Percentiles rank a stretch among this genome's conserved stretches.
These are phyloP conservation scores for Mesocentrotus franciscanus DNA, from an alignment of 53 echinoderm and acorn worm species.

Conservation along the genomic window DNA sequence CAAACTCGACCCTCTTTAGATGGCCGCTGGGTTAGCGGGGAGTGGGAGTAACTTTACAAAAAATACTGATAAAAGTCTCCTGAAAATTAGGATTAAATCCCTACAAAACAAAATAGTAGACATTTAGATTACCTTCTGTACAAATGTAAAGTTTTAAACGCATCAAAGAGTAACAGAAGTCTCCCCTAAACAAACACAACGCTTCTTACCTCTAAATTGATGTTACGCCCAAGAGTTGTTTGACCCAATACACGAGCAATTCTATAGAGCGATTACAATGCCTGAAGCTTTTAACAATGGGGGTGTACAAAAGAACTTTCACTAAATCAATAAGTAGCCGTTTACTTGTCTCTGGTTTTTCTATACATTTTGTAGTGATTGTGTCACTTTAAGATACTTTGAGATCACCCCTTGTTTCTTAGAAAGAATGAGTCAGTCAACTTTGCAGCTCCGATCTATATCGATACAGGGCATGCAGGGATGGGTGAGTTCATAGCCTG, in stretches of 20 bases:
- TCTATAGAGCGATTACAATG: constrained; percentile 46
- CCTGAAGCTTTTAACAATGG: not conserved
- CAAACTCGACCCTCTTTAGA: not conserved
- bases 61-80: not conserved
- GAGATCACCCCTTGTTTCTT: constrained; percentile 1
- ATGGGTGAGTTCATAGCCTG: not conserved
- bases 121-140: not conserved
- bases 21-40: not conserved
- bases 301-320: constrained; percentile 14
- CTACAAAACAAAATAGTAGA: constrained; percentile 43
- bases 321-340: constrained; percentile 48
- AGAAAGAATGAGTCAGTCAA: constrained; percentile 1
- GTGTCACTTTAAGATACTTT: not conserved
- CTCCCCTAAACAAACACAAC: not conserved
- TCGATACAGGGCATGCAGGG: not conserved
- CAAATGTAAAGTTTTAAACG: not conserved
- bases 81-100: constrained; percentile 22
- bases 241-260: constrained; percentile 8
- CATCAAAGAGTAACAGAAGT: not conserved
- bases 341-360: not conserved
- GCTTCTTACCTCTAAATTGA: not conserved
- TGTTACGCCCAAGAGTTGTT: constrained; percentile 18
- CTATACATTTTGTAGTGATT: constrained; percentile 23
- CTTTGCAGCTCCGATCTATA: not conserved
- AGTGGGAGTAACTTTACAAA: not conserved